phyloP scores from a whole-genome alignment of 2,113 vertebrate species.

The Eurystomus gularis region DNA sequence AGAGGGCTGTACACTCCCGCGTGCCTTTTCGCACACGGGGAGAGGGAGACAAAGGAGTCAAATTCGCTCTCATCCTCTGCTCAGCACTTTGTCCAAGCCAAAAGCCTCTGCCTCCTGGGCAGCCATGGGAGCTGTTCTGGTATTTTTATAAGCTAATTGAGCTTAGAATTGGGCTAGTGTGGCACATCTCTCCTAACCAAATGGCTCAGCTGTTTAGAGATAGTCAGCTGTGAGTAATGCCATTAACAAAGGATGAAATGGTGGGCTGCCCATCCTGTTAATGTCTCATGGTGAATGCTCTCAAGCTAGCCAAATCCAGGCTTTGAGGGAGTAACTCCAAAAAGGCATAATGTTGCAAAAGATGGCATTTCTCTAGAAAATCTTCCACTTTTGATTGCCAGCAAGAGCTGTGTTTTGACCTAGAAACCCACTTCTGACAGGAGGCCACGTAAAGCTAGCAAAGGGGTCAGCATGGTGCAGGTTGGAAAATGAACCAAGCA shows the following conservation, averaged over 20 bases:
- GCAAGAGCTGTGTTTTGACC: slow-evolving; percentile 37
- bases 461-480: not conserved
- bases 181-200: slow-evolving; percentile 37
- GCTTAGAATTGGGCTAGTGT: slow-evolving; percentile 43
- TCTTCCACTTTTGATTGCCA: not conserved
- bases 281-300: not conserved
- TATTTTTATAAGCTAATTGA: slow-evolving; percentile 57
- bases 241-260: not conserved
- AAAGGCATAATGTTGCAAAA: not conserved
- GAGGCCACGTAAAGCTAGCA: slow-evolving; percentile 19
- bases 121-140: not conserved
- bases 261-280: not conserved
- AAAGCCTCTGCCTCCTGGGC: not conserved
- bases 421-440: slow-evolving; percentile 53
- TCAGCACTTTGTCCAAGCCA: not conserved
- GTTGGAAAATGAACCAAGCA: slow-evolving; percentile 13
- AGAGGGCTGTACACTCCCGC: not conserved
- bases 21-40: not conserved
- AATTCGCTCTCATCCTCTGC: not conserved
- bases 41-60: not conserved
- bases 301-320: not conserved
- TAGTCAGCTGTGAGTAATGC: slow-evolving; percentile 37
- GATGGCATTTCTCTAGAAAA: slow-evolving; percentile 25
- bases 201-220: slow-evolving; percentile 53
- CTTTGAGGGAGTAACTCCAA: slow-evolving; percentile 24